Evolutionary conservation across 2,888 invertebrate species (phyloP).

Genomic region (Meiosimyza platycephala): DNA sequence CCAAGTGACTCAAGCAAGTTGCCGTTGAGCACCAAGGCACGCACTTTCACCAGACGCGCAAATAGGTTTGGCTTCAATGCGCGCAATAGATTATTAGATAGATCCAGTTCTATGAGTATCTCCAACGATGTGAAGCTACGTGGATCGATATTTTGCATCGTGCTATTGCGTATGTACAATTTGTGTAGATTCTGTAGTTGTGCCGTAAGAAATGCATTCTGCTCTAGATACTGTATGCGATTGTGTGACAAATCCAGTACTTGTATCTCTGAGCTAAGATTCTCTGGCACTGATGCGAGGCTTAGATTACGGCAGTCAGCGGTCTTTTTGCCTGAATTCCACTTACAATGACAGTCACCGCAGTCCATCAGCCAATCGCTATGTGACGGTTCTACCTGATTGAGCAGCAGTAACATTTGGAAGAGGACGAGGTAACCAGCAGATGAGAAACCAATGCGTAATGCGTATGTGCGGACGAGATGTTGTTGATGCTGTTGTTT

Average conservation of each 20-base stretch:
- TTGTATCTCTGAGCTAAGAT: slow-evolving; percentile 78
- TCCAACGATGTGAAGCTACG: slow-evolving; percentile 79
- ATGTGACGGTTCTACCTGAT: slow-evolving; percentile 45
- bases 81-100: slow-evolving; percentile 78
- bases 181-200: slow-evolving; percentile 84
- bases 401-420: slow-evolving; percentile 46
- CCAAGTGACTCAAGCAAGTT: slow-evolving; percentile 79
- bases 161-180: slow-evolving; percentile 78
- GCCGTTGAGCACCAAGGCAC: slow-evolving; percentile 78
- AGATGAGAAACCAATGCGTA: not conserved
- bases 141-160: slow-evolving; percentile 76
- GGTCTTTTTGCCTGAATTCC: slow-evolving; percentile 85
- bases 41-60: slow-evolving; percentile 75
- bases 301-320: slow-evolving; percentile 81
- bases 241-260: slow-evolving; percentile 80
- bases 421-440: slow-evolving; percentile 37
- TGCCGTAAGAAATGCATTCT: slow-evolving; percentile 76
- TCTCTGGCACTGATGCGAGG: slow-evolving; percentile 76
- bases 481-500: slow-evolving; percentile 24
- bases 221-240: slow-evolving; percentile 73
- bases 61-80: slow-evolving; percentile 77
- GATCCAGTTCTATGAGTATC: slow-evolving; percentile 84
- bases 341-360: slow-evolving; percentile 80
- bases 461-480: not conserved
- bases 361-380: slow-evolving; percentile 64